These are phyloP conservation scores for Catocala nupta DNA, from an alignment of 2,888 invertebrate genomes.

Conservation along the genomic window DNA sequence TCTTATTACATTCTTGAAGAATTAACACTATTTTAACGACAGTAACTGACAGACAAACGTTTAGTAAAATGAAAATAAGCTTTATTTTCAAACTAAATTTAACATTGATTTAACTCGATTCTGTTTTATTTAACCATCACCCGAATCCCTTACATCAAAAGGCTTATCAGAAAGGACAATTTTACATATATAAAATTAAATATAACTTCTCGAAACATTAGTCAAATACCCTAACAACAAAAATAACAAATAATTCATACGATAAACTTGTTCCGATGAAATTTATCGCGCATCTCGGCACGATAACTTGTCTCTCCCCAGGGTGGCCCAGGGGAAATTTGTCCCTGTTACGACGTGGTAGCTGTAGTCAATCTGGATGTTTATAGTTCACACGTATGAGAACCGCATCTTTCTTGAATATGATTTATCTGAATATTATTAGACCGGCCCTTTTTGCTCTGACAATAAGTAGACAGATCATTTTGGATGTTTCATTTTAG, in stretches of 20 bases:
- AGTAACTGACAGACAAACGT: too few species aligned
- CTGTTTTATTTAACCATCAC: neutral
- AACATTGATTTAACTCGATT: too few species aligned
- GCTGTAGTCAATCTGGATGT: constrained; percentile 18
- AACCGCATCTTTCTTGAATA: neutral
- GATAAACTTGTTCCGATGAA: constrained; percentile 35
- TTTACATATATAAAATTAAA: neutral
- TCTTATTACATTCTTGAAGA: too few species aligned
- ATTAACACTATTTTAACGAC: too few species aligned
- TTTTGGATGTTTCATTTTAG: too few species aligned
- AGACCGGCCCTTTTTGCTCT: too few species aligned
- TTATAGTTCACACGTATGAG: constrained; percentile 8
- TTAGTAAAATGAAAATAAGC: too few species aligned
- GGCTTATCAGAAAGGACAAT: neutral
- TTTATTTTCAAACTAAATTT: too few species aligned
- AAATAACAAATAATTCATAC: constrained; percentile 23
- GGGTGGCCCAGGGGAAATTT: constrained; percentile 45
- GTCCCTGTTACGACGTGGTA: constrained; percentile 8
- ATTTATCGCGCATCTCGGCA: constrained; percentile 36
- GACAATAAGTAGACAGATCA: too few species aligned
- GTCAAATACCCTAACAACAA: constrained; percentile 10
- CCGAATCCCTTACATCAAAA: neutral
- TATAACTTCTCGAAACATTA: constrained; percentile 19
- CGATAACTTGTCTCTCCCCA: constrained; percentile 39
- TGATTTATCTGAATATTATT: neutral